Conservation (phyloP, 2,113 vertebrate species). For the Lophochroa leadbeateri region DNA sequence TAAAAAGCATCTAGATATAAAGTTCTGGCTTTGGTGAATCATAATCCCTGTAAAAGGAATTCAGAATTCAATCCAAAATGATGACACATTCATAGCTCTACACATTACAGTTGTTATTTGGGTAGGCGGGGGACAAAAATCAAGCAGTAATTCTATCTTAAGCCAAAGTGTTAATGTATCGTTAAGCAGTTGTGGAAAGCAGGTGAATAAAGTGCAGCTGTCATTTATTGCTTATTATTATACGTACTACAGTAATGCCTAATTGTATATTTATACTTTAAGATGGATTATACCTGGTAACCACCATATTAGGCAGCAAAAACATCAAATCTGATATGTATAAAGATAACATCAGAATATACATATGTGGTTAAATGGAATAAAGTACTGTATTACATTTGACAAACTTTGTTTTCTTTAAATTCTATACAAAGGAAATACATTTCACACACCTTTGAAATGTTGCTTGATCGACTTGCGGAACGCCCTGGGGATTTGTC, state of each 20-base stretch:
- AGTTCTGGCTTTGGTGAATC: neutral
- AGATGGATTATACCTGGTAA: neutral
- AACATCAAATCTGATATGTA: neutral
- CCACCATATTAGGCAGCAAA: neutral
- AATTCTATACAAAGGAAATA: neutral
- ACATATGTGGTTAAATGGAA: neutral
- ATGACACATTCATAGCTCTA: neutral
- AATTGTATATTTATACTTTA: neutral
- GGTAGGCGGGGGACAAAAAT: neutral
- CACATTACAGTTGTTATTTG: neutral
- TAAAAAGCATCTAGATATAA: neutral
- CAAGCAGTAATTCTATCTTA: neutral
- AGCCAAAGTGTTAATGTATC: neutral
- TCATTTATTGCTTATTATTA: neutral
- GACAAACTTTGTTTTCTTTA: neutral
- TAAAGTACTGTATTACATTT: neutral
- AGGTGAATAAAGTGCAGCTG: neutral
- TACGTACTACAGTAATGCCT: neutral
- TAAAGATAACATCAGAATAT: neutral
- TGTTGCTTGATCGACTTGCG: slow-evolving; percentile 91
- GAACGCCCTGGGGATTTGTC: slow-evolving; percentile 88
- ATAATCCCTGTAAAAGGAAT: neutral
- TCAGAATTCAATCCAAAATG: neutral
- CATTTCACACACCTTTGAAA: slow-evolving; percentile 88
- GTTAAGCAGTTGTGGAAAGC: neutral